phyloP scores from a whole-genome alignment of 92 coral and sea anemone genomes.

The Umimayanthus chanpuru region DNA sequence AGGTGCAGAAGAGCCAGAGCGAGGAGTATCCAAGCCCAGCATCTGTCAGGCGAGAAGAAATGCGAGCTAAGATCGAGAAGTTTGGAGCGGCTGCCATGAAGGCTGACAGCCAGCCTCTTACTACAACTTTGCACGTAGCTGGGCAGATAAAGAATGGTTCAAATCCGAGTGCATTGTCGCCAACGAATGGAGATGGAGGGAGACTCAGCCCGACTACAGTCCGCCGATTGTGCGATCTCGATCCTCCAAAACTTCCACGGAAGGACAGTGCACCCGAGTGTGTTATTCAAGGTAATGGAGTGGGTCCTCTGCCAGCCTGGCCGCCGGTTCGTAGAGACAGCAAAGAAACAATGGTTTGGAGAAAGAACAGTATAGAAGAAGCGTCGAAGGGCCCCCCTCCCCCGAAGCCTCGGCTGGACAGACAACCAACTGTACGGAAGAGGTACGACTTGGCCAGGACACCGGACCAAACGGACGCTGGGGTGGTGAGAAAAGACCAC shows the following conservation, averaged over 20 bases:
- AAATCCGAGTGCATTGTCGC: constrained; percentile 63
- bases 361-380: constrained; percentile 3
- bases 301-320: constrained; percentile 52
- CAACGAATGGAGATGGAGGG: constrained; percentile 42
- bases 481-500: constrained; percentile 50
- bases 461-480: constrained; percentile 35
- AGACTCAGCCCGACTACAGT: constrained; percentile 91
- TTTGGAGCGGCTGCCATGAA: constrained; percentile 60
- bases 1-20: constrained; percentile 4
- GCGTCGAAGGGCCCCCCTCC: constrained; percentile 62
- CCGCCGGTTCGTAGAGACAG: constrained; percentile 73
- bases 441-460: constrained; percentile 68
- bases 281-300: constrained; percentile 26
- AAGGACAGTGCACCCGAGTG: constrained; percentile 47
- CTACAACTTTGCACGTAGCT: constrained; percentile 59
- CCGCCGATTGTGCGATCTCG: constrained; percentile 83
- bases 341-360: constrained; percentile 53
- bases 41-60: constrained; percentile 46
- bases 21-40: constrained; percentile 22
- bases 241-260: constrained; percentile 65
- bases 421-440: constrained; percentile 76
- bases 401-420: constrained; percentile 84
- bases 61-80: constrained; percentile 54
- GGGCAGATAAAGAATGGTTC: constrained; percentile 67
- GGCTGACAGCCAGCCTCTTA: constrained; percentile 47